Conservation (phyloP, 2,113 vertebrate genomes). For the Oreochromis aureus region DNA sequence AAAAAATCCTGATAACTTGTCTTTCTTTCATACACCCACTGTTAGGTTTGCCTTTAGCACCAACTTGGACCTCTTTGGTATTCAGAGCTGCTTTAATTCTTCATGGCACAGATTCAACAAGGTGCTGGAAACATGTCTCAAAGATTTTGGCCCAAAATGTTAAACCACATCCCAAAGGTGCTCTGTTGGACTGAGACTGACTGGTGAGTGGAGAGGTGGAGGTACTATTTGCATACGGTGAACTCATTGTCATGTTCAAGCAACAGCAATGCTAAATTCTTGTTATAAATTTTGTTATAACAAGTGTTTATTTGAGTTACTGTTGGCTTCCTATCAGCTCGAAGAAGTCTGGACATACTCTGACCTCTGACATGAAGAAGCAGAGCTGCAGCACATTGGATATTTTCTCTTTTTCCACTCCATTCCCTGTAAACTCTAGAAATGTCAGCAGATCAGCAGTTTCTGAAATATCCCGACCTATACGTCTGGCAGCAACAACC, state of each 20-base stretch:
- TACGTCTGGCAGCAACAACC: neutral
- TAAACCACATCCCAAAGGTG: neutral
- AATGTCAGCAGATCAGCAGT: neutral
- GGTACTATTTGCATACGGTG: neutral
- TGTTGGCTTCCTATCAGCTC: rapidly evolving
- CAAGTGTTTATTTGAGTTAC: neutral
- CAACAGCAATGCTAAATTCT: neutral
- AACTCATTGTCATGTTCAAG: neutral
- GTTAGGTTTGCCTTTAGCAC: neutral
- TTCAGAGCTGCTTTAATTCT: neutral
- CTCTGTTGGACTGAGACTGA: neutral
- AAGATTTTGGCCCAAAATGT: neutral
- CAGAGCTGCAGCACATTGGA: neutral
- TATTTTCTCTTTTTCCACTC: neutral
- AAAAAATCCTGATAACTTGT: neutral
- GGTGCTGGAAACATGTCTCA: neutral
- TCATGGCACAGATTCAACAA: neutral
- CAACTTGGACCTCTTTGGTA: neutral
- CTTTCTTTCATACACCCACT: neutral
- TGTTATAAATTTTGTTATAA: neutral
- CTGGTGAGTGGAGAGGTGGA: neutral
- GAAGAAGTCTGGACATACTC: neutral
- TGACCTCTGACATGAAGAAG: neutral
- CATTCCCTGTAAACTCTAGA: neutral
- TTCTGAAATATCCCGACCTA: neutral